Percentiles rank a stretch among this genome's conserved stretches.
Conservation (phyloP, 2,797 vertebrate genomes). For the Acipenser oxyrinchus region DNA sequence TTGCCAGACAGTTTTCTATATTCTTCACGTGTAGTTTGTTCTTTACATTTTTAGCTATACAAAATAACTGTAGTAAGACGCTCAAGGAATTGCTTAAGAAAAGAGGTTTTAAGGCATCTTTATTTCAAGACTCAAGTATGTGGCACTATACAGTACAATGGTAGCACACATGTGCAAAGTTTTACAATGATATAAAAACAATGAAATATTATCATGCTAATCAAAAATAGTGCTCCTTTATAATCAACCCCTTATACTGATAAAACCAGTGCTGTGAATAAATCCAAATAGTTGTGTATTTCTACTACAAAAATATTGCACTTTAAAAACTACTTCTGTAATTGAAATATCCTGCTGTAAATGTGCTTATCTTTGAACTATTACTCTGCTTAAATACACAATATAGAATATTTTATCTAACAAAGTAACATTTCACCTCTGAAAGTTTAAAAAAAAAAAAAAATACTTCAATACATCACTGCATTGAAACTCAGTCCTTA, state of each 20-base stretch:
- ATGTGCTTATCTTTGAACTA: slow-evolving; percentile 18
- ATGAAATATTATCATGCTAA: slow-evolving; percentile 45
- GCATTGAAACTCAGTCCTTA: slow-evolving; percentile 24
- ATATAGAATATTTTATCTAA: slow-evolving; percentile 30
- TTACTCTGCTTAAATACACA: slow-evolving; percentile 42
- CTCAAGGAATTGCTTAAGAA: too few species aligned
- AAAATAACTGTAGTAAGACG: too few species aligned
- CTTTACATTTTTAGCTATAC: too few species aligned
- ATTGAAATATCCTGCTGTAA: slow-evolving; percentile 47
- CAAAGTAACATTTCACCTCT: slow-evolving; percentile 14
- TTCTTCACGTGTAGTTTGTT: too few species aligned
- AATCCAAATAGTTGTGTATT: slow-evolving; percentile 31
- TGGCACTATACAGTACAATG: slow-evolving; percentile 71
- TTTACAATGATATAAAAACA: slow-evolving; percentile 49
- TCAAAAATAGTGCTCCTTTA: slow-evolving; percentile 56
- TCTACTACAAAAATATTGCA: slow-evolving; percentile 70
- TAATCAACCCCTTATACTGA: slow-evolving; percentile 42
- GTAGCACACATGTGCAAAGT: slow-evolving; percentile 65
- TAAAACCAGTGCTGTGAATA: slow-evolving; percentile 55
- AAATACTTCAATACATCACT: slow-evolving; percentile 43
- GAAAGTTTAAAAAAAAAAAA: slow-evolving; percentile 12
- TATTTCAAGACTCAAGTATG: slow-evolving; percentile 83
- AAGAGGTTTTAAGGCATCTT: slow-evolving; percentile 54
- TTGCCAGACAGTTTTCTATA: too few species aligned
- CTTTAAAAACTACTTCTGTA: slow-evolving; percentile 44